Percentiles rank a stretch among this genome's conserved stretches.
These are phyloP conservation scores for Gorsachius goisagi DNA, from an alignment of 2,113 vertebrate species.

Conservation along the genomic window DNA sequence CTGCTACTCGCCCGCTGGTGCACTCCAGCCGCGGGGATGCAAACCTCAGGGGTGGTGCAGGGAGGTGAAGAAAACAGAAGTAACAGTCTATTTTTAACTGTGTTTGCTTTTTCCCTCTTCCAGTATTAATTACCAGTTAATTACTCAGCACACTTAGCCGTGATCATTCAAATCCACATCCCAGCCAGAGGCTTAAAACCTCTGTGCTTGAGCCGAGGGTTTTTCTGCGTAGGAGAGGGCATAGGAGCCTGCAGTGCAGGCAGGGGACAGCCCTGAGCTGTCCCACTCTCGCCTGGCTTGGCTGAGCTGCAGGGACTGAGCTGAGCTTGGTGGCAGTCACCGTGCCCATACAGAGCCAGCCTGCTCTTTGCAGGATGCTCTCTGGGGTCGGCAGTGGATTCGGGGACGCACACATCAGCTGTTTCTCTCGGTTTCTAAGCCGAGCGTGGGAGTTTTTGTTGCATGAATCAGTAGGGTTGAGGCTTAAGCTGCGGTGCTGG, in stretches of 20 bases:
- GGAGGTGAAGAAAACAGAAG: neutral
- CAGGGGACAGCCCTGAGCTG: neutral
- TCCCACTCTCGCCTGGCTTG: neutral
- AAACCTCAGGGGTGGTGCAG: neutral
- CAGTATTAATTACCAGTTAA: neutral
- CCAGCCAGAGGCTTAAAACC: neutral
- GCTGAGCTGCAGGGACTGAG: neutral
- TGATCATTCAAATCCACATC: neutral
- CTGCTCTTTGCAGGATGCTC: neutral
- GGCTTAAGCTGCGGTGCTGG: neutral
- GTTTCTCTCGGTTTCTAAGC: neutral
- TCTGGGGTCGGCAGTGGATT: neutral
- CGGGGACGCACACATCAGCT: neutral
- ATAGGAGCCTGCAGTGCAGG: neutral
- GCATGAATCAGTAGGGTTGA: neutral
- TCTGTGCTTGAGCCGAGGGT: neutral
- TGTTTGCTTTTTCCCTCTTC: neutral
- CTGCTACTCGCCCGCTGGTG: neutral
- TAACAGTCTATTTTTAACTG: neutral
- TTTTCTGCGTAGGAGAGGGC: neutral
- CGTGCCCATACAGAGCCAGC: accelerated
- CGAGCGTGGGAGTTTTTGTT: neutral
- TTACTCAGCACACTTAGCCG: neutral
- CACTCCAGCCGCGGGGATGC: neutral
- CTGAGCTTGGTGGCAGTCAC: neutral